These are phyloP conservation scores for Xyrichtys novacula DNA, from an alignment of 2,797 vertebrate species.

Conservation along the genomic window DNA sequence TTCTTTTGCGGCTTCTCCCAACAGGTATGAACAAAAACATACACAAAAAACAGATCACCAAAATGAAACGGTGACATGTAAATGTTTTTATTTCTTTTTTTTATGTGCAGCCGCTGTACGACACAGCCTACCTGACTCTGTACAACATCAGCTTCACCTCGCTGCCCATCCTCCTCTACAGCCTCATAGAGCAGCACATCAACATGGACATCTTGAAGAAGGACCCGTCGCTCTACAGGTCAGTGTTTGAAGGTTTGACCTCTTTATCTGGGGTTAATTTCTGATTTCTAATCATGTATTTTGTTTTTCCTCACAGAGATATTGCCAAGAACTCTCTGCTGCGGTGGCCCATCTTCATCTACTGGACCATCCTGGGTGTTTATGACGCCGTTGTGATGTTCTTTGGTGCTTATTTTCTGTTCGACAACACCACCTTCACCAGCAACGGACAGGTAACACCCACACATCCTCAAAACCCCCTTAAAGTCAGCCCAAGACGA, in stretches of 20 bases:
- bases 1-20: constrained; percentile 99
- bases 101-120: constrained; percentile 91
- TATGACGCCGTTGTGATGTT: constrained; percentile 97
- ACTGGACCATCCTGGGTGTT: constrained; percentile 95
- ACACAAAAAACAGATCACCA: background rate
- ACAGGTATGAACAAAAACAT: constrained; percentile 84
- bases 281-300: background rate
- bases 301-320: constrained; percentile 85
- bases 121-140: constrained; percentile 96
- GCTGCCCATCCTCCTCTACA: constrained; percentile 95
- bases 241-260: constrained; percentile 1
- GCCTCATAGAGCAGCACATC: constrained; percentile 96
- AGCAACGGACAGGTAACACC: constrained; percentile 89
- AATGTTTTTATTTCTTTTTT: background rate
- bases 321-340: constrained; percentile 95
- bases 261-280: background rate
- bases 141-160: constrained; percentile 99
- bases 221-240: constrained; percentile 94
- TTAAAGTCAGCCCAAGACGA: too few species aligned
- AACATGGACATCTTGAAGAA: constrained; percentile 92
- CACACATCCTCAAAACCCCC: background rate
- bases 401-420: constrained; percentile 97
- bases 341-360: constrained; percentile 93
- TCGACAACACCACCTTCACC: constrained; percentile 94
- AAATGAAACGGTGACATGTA: background rate